Base-by-base conservation (phyloP, 1,140 invertebrate species). In the Drosophila nigromelanica region DNA sequence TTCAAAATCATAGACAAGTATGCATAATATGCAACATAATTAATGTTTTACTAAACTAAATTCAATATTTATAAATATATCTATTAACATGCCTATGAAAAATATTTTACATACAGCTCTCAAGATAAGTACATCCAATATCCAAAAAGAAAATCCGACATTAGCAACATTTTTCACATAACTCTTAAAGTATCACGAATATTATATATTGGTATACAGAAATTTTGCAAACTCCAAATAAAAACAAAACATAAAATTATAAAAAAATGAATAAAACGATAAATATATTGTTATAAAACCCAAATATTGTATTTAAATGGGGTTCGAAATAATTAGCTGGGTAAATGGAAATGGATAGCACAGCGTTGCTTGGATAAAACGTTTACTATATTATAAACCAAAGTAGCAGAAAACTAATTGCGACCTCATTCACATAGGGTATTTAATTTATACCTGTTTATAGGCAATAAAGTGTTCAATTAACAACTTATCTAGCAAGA, bases 251-350 rank as follows among this genome's bases (percentile, higher is more conserved):
- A 72, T 47, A 55, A 76, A 77, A 50, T 33, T 7, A 77, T 39
- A 66, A 80, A 78, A 52, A 78, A 72, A 72, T 62, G 50, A 37
- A 79, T 37, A 69, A 55, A 73, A 61, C 45, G 68, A 76, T 47
- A 82, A 86, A 85, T 75, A 86, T 87, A 87, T 86, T 86, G 82
- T 86, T 86, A 87, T 86, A 87, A 76, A 86, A 86, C 56, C 73
- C 60, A 72, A 47, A 3, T 2, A 5, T 3, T 14, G 24, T 33
- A 14, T 50, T 14, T 33, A 0, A 12, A 33, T 58, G 24, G 14
- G 3, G 10, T 30, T 6, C 5, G 5, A 27, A 27, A 6, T 27
- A 27, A 27, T 5, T 27, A 1, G 27, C 27, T 6, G 5, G 6
- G n/a, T 0, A 18, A 18, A 15, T 35, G 2, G 4, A 52, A 52